Conservation (phyloP, 2,113 vertebrate species). For the Gobius niger region DNA sequence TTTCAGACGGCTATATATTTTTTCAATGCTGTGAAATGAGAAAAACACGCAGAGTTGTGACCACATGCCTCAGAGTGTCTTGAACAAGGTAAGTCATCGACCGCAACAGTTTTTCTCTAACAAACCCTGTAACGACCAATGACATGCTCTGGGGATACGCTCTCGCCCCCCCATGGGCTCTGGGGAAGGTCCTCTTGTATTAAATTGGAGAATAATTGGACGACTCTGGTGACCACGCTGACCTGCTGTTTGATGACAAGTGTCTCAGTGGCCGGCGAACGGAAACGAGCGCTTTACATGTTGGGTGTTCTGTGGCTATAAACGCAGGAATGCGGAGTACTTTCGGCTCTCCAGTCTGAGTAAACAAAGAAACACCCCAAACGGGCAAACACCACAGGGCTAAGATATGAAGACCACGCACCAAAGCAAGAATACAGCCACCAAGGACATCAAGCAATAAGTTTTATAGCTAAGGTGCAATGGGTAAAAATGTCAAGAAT, state of each 20-base stretch:
- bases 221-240: conserved; percentile 15
- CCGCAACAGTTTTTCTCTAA: conserved; percentile 50
- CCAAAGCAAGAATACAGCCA: neutral
- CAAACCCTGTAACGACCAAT: conserved; percentile 51
- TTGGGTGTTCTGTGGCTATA: conserved; percentile 52
- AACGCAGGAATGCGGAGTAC: conserved; percentile 55
- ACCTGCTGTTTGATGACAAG: conserved; percentile 46
- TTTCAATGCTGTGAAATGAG: conserved; percentile 67
- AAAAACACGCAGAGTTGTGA: conserved; percentile 55
- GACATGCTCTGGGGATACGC: conserved; percentile 22
- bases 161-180: conserved; percentile 20
- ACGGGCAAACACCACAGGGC: conserved; percentile 21
- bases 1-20: conserved; percentile 69
- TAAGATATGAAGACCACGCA: conserved; percentile 15
- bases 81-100: conserved; percentile 56
- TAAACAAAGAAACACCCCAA: conserved; percentile 50
- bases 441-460: neutral
- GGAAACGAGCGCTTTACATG: conserved; percentile 34
- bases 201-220: conserved; percentile 46
- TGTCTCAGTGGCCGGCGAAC: conserved; percentile 17
- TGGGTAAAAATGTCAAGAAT: no score
- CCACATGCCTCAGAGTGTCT: conserved; percentile 34
- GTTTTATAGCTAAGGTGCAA: no score
- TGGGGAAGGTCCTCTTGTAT: conserved; percentile 22
- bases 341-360: conserved; percentile 35